Evolutionary conservation across 2,888 invertebrate genomes (phyloP).

Genomic region (Sinopyrophorus schimmeli): DNA sequence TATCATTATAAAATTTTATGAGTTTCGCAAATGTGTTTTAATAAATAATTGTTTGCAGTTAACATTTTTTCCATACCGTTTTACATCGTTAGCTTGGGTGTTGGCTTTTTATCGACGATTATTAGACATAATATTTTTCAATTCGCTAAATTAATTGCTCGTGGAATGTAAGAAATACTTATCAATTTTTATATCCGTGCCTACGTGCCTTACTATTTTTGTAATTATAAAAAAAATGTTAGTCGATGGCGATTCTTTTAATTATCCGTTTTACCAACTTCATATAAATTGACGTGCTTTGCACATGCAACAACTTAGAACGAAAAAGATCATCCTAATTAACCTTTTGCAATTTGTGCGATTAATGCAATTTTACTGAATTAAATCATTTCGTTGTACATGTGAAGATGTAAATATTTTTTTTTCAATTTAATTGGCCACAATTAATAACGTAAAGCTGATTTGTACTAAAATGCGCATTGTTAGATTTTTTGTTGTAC

Average conservation of each 20-base stretch:
- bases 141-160: conserved; percentile 1
- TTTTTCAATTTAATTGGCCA: too few relatives aligned
- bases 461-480: too few relatives aligned
- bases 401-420: too few relatives aligned
- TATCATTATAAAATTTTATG: conserved; percentile 33
- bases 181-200: too few relatives aligned
- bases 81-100: conserved; percentile 6
- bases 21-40: conserved; percentile 30
- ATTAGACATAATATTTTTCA: background rate
- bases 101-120: conserved; percentile 1
- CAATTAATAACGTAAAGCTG: too few relatives aligned
- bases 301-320: conserved; percentile 11
- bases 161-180: conserved; percentile 1
- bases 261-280: conserved; percentile 12
- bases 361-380: too few relatives aligned
- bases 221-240: conserved; percentile 8
- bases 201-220: too few relatives aligned
- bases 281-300: conserved; percentile 15
- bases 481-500: too few relatives aligned
- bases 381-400: too few relatives aligned
- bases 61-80: background rate
- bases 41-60: conserved; percentile 27
- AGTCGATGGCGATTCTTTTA: conserved; percentile 10
- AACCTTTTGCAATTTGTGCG: conserved; percentile 9
- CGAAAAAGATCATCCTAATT: too few relatives aligned